Base-by-base conservation (phyloP, 1,140 invertebrate genomes). In the Eulimnadia texana region DNA sequence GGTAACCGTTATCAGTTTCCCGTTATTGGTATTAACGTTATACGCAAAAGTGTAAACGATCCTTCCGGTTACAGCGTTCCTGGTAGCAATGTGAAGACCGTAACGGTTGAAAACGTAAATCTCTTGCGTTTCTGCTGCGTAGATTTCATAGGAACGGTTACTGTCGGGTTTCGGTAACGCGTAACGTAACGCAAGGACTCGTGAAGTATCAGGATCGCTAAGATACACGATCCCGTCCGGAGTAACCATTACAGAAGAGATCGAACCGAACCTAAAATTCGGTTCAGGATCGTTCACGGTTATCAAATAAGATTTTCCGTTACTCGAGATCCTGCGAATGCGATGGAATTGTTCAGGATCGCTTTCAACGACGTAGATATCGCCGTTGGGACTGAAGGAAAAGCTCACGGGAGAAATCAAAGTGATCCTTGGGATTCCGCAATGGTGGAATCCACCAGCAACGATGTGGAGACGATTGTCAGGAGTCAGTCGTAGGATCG, bases 1-100 rank as follows among this genome's bases (percentile, higher is more conserved):
- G 23, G 54, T 53, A 16, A 61, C 29, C 23, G 51, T 27, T 33
- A 27, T 57, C 2, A 57, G n/a, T 3, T 33, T 16, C 0, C 93
- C 93, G 68, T 94, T 93, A 69, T 89, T 93, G 1, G 92, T 95
- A 68, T 97, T 97, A 70, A 96, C 95, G 22, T 87, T 94, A 73
- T 98, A 98, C 1, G 93, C 78, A 76, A 97, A 98, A 25, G 90
- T 89, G 72, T 97, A 97, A 67, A 91, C 81, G 0, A 85, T 87
- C 75, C 91, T 89, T 23, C 88, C 88, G 0, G 92, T 94, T 42
- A 92, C 86, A 47, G 96, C 77, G 72, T 95, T 91, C 71, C 90
- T 90, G 0, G 93, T 97, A 2, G 85, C 84, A 22, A 90, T 86
- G 71, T 98, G 93, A 72, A 97, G 93, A 0, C 94, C 94, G 69